Percentiles rank a stretch among this genome's conserved stretches.
Evolutionary conservation across 2,797 vertebrate genomes (phyloP).

Genomic region (Kryptopterus vitreolus): DNA sequence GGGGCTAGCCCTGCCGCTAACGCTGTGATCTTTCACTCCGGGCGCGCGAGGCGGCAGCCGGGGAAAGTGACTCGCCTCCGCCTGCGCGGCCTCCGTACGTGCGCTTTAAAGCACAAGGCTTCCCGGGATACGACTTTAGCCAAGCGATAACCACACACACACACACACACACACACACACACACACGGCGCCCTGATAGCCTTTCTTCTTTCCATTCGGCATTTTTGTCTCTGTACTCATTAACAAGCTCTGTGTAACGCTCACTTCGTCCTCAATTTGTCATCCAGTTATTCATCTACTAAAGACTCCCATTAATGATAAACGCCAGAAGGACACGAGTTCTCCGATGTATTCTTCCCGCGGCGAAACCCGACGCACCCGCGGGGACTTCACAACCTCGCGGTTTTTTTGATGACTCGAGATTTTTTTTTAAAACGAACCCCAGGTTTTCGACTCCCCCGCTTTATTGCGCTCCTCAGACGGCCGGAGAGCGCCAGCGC

Average conservation of each 20-base stretch:
- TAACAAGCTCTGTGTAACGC: conserved; percentile 48
- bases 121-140: background rate
- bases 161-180: no score
- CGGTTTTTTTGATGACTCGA: conserved; percentile 69
- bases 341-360: no score
- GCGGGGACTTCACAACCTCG: conserved; percentile 63
- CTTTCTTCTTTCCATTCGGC: background rate
- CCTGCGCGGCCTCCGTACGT: conserved; percentile 52
- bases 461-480: conserved; percentile 75
- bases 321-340: conserved; percentile 41
- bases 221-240: conserved; percentile 48
- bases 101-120: conserved; percentile 17
- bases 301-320: conserved; percentile 49
- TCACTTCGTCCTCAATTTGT: conserved; percentile 55
- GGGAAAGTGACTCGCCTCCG: conserved; percentile 77
- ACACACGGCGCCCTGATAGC: no score
- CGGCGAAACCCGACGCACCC: no score
- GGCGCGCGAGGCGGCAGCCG: conserved; percentile 73
- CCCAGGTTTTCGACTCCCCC: conserved; percentile 67
- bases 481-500: conserved; percentile 69
- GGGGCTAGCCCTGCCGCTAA: conserved; percentile 58
- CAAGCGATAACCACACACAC: background rate
- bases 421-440: conserved; percentile 61
- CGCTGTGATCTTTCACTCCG: conserved; percentile 75
- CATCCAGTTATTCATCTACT: conserved; percentile 57